Conservation (phyloP, 2,113 vertebrate species). For the cattle (Bos taurus) region ARS-UCD2.0 NC_037340.1:76373501-76374000, state of each 20-base stretch:
- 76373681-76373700: neutral
- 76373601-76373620: neutral
- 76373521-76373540: neutral
- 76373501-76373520: neutral
- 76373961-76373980: too few species aligned
- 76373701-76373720: neutral
- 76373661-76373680: neutral
- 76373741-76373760: neutral
- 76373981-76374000: neutral
- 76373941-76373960: neutral
- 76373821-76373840: neutral
- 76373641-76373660: neutral
- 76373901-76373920: neutral
- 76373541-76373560: neutral
- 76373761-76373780: neutral
- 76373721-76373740: rapidly evolving
- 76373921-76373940: neutral
- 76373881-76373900: neutral
- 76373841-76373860: neutral
- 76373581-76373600: neutral
- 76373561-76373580: neutral
- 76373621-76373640: neutral
- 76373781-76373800: neutral
- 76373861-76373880: neutral
- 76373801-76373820: neutral